Evolutionary conservation across 2,113 vertebrate genomes (phyloP).

Genomic region (Ochotona curzoniae): DNA sequence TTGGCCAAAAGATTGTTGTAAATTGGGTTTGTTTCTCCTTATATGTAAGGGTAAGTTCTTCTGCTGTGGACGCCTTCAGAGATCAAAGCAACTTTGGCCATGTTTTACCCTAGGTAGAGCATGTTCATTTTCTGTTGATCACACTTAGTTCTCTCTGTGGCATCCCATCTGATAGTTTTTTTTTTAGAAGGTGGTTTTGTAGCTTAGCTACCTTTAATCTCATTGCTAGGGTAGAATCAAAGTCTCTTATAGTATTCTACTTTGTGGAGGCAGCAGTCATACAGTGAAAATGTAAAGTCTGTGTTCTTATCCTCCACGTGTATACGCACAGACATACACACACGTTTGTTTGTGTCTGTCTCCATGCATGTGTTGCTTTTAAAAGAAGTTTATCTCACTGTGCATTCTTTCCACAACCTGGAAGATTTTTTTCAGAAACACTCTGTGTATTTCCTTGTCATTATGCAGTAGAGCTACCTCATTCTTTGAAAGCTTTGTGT

Average conservation of each 20-base stretch:
- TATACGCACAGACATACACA: not conserved
- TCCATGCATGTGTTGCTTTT: not conserved
- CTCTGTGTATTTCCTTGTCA: not conserved
- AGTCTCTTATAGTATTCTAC: not conserved
- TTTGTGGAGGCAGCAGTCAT: not conserved
- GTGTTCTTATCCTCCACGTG: not conserved
- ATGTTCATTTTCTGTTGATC: not conserved
- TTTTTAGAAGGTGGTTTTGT: not conserved
- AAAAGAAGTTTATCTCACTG: not conserved
- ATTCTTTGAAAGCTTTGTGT: constrained; percentile 13
- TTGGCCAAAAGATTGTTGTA: not conserved
- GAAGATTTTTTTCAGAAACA: not conserved
- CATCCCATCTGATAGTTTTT: not conserved
- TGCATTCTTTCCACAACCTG: not conserved
- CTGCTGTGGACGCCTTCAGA: not conserved
- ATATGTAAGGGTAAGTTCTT: not conserved
- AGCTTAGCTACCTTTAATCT: not conserved
- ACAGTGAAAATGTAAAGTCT: not conserved
- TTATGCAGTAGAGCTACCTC: not conserved
- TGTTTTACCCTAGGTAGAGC: not conserved
- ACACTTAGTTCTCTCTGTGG: not conserved
- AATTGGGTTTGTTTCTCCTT: not conserved
- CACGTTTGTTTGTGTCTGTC: not conserved
- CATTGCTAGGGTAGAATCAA: not conserved
- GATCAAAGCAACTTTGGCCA: not conserved